These are phyloP conservation scores for Pelusios castaneus DNA, from an alignment of 2,113 vertebrate species.

Conservation along the genomic window DNA sequence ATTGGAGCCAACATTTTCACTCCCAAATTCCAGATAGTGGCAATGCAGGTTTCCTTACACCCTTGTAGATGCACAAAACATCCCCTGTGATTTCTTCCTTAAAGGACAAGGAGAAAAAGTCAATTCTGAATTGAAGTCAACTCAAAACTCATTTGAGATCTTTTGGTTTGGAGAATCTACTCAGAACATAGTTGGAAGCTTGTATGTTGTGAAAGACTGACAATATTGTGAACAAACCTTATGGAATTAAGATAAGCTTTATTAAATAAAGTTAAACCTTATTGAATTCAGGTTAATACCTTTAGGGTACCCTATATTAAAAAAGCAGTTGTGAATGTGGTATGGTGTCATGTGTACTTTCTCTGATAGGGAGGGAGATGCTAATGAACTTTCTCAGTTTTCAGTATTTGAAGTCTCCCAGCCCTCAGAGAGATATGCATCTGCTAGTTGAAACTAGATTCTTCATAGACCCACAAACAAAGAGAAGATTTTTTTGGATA, in stretches of 20 bases:
- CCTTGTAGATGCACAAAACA: fast-evolving
- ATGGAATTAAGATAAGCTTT: background rate
- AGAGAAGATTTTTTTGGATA: background rate
- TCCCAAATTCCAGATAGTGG: background rate
- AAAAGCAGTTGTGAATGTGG: background rate
- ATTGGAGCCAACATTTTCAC: background rate
- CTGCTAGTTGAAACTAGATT: background rate
- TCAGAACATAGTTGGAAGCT: background rate
- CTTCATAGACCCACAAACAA: background rate
- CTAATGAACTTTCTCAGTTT: background rate
- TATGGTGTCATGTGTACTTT: background rate
- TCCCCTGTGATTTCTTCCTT: fast-evolving
- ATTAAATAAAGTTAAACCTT: background rate
- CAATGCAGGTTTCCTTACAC: background rate
- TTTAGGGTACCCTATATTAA: background rate
- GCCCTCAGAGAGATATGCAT: background rate
- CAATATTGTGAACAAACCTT: background rate
- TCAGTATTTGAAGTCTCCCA: background rate
- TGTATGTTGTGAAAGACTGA: background rate
- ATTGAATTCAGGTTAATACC: background rate
- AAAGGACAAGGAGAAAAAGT: background rate
- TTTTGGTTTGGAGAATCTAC: background rate
- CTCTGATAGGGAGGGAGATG: background rate
- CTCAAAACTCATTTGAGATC: background rate
- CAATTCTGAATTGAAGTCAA: background rate